Evolutionary conservation across 2,888 invertebrate genomes (phyloP).

Genomic region (Beris morrisii): DNA sequence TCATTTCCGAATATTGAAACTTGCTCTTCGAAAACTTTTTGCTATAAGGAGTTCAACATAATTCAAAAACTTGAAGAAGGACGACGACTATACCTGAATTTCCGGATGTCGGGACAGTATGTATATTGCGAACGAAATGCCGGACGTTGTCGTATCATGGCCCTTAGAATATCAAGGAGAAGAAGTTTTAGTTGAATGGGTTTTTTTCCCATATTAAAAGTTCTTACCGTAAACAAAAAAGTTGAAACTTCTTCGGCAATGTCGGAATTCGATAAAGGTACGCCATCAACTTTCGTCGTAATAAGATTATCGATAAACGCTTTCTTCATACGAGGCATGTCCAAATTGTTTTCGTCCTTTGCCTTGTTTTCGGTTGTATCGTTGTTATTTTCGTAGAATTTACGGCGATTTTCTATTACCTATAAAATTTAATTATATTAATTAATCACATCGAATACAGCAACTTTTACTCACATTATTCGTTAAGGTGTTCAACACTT

Average conservation of each 20-base stretch:
- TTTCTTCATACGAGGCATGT: slow-evolving; percentile 46
- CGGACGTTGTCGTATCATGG: slow-evolving; percentile 64
- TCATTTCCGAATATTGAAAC: slow-evolving; percentile 54
- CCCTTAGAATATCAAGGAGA: slow-evolving; percentile 51
- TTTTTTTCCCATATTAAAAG: too few species aligned
- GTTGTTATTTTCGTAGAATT: slow-evolving; percentile 25
- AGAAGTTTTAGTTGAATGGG: not conserved
- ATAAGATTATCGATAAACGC: slow-evolving; percentile 52
- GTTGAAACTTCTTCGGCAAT: slow-evolving; percentile 54
- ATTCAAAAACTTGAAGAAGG: slow-evolving; percentile 47
- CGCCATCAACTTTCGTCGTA: slow-evolving; percentile 46
- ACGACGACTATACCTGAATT: slow-evolving; percentile 57
- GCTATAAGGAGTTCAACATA: slow-evolving; percentile 41
- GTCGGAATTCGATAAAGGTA: slow-evolving; percentile 46
- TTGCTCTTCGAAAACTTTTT: slow-evolving; percentile 59
- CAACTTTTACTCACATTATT: slow-evolving; percentile 42
- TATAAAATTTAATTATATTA: slow-evolving; percentile 22
- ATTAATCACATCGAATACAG: too few species aligned
- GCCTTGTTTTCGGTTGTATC: slow-evolving; percentile 1
- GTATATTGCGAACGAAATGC: slow-evolving; percentile 58
- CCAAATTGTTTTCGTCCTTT: not conserved
- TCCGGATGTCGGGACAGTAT: slow-evolving; percentile 59
- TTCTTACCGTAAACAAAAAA: slow-evolving; percentile 51
- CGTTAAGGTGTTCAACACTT: slow-evolving; percentile 52
- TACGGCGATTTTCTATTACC: slow-evolving; percentile 49